phyloP scores from a whole-genome alignment of 2,888 invertebrate species.

The Drosophila greeni region DNA sequence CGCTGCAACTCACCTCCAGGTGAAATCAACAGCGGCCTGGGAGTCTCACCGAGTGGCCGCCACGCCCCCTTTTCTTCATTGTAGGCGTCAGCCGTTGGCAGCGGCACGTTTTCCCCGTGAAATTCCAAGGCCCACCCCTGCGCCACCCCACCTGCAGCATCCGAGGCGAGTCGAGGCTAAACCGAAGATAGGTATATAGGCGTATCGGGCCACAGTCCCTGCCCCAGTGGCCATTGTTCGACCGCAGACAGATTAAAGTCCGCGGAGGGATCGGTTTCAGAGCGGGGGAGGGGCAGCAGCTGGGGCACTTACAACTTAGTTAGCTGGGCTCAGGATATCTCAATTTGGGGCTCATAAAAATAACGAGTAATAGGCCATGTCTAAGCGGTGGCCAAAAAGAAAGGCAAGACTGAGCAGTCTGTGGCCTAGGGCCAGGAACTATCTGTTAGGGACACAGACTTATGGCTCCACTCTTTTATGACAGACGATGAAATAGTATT shows the following conservation, averaged over 20 bases:
- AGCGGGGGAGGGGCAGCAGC: slow-evolving; percentile 16
- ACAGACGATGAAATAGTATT: neutral
- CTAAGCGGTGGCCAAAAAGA: neutral
- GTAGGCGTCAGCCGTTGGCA: slow-evolving; percentile 63
- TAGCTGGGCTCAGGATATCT: slow-evolving; percentile 63
- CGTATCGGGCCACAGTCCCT: slow-evolving; percentile 24
- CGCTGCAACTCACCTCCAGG: slow-evolving; percentile 52
- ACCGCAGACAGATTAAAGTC: slow-evolving; percentile 43
- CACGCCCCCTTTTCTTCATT: slow-evolving; percentile 46
- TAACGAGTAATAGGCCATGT: slow-evolving; percentile 36
- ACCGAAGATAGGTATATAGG: slow-evolving; percentile 39
- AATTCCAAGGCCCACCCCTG: slow-evolving; percentile 47
- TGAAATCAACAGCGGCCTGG: slow-evolving; percentile 67
- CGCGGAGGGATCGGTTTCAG: slow-evolving; percentile 16
- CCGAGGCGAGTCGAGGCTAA: slow-evolving; percentile 28
- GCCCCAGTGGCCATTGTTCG: slow-evolving; percentile 69
- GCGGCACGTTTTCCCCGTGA: slow-evolving; percentile 68
- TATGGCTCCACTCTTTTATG: neutral
- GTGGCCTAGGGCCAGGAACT: slow-evolving; percentile 3
- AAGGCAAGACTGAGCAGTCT: neutral
- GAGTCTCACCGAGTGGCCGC: slow-evolving; percentile 40
- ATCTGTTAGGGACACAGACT: neutral
- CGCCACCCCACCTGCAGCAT: slow-evolving; percentile 37
- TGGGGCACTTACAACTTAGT: slow-evolving; percentile 61
- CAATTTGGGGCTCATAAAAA: slow-evolving; percentile 69